Percentiles rank a stretch among this genome's conserved stretches.
These are phyloP conservation scores for Phaedon cochleariae DNA, from an alignment of 2,888 invertebrate genomes.

Conservation along the genomic window DNA sequence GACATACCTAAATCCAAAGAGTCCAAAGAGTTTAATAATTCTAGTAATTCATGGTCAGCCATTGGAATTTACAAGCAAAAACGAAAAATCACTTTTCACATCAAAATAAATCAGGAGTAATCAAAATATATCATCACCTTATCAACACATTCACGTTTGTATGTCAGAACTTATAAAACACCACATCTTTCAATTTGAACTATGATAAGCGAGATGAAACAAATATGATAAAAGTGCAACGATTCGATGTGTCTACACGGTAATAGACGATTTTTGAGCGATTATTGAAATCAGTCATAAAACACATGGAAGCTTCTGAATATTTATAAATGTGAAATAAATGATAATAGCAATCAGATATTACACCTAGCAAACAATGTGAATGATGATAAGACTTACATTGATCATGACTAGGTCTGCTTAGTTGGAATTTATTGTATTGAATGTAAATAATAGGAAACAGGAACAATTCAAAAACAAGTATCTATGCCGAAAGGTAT, in stretches of 20 bases:
- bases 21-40: neutral
- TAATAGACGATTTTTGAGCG: neutral
- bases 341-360: neutral
- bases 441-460: too few species aligned
- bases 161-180: slow-evolving; percentile 21
- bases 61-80: neutral
- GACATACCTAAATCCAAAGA: neutral
- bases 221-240: slow-evolving; percentile 16
- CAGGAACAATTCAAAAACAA: too few species aligned
- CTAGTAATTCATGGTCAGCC: neutral
- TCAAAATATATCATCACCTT: slow-evolving; percentile 12
- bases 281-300: neutral
- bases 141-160: slow-evolving; percentile 25
- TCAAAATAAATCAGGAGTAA: neutral
- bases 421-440: too few species aligned
- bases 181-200: slow-evolving; percentile 25
- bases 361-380: neutral
- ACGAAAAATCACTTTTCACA: neutral
- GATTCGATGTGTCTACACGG: neutral
- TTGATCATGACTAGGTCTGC: neutral
- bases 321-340: neutral
- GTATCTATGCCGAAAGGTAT: too few species aligned
- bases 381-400: neutral
- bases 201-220: slow-evolving; percentile 26
- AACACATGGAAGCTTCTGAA: neutral